Conservation (phyloP, 2,797 vertebrate genomes). For the Malacoraja senta region DNA sequence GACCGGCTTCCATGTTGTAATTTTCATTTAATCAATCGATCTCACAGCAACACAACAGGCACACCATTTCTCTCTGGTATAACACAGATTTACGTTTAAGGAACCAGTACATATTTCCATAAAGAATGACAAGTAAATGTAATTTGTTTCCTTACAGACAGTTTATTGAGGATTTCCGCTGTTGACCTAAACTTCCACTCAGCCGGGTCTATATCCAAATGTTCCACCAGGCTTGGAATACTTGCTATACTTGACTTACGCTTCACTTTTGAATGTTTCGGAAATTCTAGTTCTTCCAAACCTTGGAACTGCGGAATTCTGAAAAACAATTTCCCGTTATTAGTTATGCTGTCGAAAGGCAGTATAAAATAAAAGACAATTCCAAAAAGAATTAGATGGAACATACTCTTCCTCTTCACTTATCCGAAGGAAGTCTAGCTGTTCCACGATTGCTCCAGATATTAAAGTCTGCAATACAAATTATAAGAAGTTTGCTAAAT, state of each 20-base stretch:
- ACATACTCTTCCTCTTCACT: conserved; percentile 83
- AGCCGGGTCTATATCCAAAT: conserved; percentile 68
- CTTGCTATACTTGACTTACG: conserved; percentile 82
- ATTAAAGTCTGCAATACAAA: conserved; percentile 76
- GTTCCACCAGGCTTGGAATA: conserved; percentile 73
- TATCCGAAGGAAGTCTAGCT: conserved; percentile 89
- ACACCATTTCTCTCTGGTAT: not conserved
- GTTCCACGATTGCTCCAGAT: conserved; percentile 89
- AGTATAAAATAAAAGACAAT: not conserved
- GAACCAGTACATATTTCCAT: not conserved
- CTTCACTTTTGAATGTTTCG: conserved; percentile 95
- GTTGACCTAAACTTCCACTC: conserved; percentile 78
- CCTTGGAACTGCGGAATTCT: conserved; percentile 89
- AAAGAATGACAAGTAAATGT: not conserved
- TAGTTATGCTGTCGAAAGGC: not conserved
- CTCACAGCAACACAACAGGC: not conserved
- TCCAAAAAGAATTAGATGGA: conserved; percentile 32
- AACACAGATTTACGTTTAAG: not conserved
- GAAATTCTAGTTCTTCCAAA: conserved; percentile 87
- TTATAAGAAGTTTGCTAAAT: not conserved
- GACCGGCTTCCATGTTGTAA: too few relatives aligned
- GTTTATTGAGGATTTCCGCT: conserved; percentile 79
- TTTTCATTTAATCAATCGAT: not conserved
- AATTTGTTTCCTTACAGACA: conserved; percentile 65
- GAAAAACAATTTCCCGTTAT: conserved; percentile 40